Base-by-base conservation (phyloP, 2,797 vertebrate species). In the Neopelma chrysocephalum region DNA sequence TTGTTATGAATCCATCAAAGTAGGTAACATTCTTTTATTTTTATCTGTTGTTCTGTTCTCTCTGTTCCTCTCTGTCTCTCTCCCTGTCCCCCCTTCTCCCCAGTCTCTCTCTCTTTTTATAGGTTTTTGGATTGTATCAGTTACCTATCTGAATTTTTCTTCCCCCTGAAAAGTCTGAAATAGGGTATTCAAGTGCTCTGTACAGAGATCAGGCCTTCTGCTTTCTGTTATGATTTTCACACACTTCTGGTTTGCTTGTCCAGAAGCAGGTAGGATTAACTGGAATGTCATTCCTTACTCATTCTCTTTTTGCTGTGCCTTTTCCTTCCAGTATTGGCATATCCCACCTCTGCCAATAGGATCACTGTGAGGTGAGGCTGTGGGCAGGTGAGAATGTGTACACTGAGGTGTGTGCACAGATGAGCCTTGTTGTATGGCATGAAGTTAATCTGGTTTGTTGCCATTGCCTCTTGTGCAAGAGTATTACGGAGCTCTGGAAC, bases 261-360 rank as follows among this genome's bases (percentile, higher is more conserved):
- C 94, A 95, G 87, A 94, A 92, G 85, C 94, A 97, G 97, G 97
- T 97, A 97, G 93, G 97, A 95, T 90, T 93, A 66, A 82, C n/a
- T 81, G 62, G 82, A 94, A 77, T 79, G 51, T 51, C n/a, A 12
- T 77, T 56, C 38, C 42, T 91, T 81, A 51, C 42, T 72, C 38
- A 42, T 69, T 76, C 69, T 42, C 68, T n/a, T 87, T 83, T 68
- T 84, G 9, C 73, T 84, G 8, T 45, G 69, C 43, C 62, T 71
- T 78, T 90, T 45, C 25, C 51, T 38, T 71, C 47, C 50, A 20
- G 15, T 82, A 22, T 20, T 61, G 34, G 14, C 66, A n/a, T 32
- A 42, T 66, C 34, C 58, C 60, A 0, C 22, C 60, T 83, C 43
- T 90, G 26, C n/a, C 83, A 68, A 2, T 53, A 81, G 62, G 40